phyloP scores from a whole-genome alignment of 1,140 invertebrate species.

The Drosophila truncata region DNA sequence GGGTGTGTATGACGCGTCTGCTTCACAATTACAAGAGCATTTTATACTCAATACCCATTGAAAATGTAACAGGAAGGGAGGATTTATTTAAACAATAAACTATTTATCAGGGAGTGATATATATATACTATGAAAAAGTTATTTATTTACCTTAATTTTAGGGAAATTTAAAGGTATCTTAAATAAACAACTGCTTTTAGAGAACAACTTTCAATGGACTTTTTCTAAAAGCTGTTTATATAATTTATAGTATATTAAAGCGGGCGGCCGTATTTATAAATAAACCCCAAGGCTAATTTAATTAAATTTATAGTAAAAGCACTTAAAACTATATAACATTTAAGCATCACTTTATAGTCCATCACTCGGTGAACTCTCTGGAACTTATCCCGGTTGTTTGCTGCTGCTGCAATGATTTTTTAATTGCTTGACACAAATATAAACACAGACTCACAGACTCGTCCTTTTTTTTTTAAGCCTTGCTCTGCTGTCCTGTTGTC shows the following conservation, averaged over 20 bases:
- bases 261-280: not conserved
- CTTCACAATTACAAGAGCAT: conserved; percentile 40
- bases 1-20: conserved; percentile 38
- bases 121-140: too few relatives aligned
- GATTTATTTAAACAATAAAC: not conserved
- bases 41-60: conserved; percentile 44
- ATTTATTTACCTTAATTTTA: too few relatives aligned
- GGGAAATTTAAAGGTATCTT: too few relatives aligned
- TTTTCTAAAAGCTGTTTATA: not conserved
- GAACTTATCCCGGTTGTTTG: conserved; percentile 27
- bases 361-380: not conserved
- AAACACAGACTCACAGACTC: conserved; percentile 46
- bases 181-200: not conserved
- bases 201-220: fast-evolving
- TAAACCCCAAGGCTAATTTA: not conserved
- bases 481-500: conserved; percentile 17
- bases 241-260: not conserved
- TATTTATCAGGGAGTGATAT: too few relatives aligned
- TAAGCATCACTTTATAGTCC: conserved; percentile 3
- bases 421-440: conserved; percentile 62
- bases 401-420: conserved; percentile 61
- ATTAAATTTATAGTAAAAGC: not conserved
- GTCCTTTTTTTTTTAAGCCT: conserved; percentile 24
- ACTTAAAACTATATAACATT: not conserved
- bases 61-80: too few relatives aligned